Percentiles rank a stretch among this genome's conserved stretches.
These are phyloP conservation scores for Empis stercorea DNA, from an alignment of 2,888 invertebrate genomes.

Conservation along the genomic window DNA sequence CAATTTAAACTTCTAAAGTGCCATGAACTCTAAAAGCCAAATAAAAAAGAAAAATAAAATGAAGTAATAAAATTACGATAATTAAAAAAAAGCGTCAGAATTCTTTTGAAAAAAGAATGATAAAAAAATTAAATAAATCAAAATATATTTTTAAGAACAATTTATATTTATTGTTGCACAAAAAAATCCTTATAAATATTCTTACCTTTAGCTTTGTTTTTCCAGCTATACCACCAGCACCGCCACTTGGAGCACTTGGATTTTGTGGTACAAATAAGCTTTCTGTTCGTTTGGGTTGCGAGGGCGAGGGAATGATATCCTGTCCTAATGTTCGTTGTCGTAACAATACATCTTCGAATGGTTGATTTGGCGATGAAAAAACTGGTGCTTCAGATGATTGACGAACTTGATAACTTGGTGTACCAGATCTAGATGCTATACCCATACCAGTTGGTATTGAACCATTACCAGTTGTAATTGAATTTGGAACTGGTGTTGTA, in stretches of 20 bases:
- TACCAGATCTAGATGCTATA: conserved; percentile 34
- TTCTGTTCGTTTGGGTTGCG: conserved; percentile 83
- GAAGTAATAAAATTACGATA: too few species aligned
- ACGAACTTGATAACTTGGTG: conserved; percentile 36
- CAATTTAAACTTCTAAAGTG: too few species aligned
- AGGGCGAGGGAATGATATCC: conserved; percentile 76
- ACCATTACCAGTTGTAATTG: conserved; percentile 48
- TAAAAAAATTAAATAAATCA: too few species aligned
- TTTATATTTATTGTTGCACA: too few species aligned
- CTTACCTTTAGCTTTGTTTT: conserved; percentile 36
- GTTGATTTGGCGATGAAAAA: conserved; percentile 39
- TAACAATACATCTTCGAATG: conserved; percentile 72
- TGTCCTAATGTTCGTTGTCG: conserved; percentile 72
- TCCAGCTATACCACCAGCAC: conserved; percentile 38
- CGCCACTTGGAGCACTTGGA: conserved; percentile 39
- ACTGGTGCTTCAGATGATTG: conserved; percentile 37
- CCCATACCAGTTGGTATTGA: conserved; percentile 42
- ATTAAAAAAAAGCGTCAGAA: too few species aligned
- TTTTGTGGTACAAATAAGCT: conserved; percentile 63
- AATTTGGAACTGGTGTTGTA: conserved; percentile 33
- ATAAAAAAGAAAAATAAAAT: too few species aligned
- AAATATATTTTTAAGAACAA: too few species aligned
- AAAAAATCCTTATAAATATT: background rate
- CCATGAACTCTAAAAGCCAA: too few species aligned
- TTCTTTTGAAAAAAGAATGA: too few species aligned